phyloP scores from a whole-genome alignment of 1,140 invertebrate species.

The Melitaea cinxia region DNA sequence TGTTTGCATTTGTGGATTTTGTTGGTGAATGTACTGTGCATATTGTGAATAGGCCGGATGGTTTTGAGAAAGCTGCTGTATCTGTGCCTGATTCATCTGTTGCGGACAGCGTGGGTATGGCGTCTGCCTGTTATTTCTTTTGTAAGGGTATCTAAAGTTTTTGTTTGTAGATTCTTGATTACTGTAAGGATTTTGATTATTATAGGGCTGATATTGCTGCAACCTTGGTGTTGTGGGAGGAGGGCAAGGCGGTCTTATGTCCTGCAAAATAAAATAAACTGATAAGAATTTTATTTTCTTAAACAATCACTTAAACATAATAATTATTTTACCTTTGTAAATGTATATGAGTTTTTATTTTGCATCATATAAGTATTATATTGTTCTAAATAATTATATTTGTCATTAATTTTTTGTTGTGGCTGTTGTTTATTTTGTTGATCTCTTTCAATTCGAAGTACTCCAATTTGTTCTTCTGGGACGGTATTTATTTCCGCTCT shows the following conservation, averaged over 20 bases:
- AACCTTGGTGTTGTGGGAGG: background rate
- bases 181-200: background rate
- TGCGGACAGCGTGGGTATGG: background rate
- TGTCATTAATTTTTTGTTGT: background rate
- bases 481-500: background rate
- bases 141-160: background rate
- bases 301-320: background rate
- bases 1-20: background rate
- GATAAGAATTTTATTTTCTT: background rate
- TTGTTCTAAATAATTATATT: background rate
- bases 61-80: background rate
- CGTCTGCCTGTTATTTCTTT: background rate
- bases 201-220: background rate
- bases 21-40: background rate
- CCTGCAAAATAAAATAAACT: background rate
- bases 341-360: background rate
- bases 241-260: background rate
- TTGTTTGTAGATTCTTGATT: background rate
- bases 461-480: background rate
- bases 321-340: too few relatives aligned
- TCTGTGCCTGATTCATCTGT: background rate
- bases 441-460: background rate
- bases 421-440: background rate
- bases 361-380: background rate
- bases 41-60: background rate